Evolutionary conservation across 1,140 invertebrate species (phyloP), one percentile per base, ranked within the genome.

Genomic region (Diabrotica undecimpunctata): DNA sequence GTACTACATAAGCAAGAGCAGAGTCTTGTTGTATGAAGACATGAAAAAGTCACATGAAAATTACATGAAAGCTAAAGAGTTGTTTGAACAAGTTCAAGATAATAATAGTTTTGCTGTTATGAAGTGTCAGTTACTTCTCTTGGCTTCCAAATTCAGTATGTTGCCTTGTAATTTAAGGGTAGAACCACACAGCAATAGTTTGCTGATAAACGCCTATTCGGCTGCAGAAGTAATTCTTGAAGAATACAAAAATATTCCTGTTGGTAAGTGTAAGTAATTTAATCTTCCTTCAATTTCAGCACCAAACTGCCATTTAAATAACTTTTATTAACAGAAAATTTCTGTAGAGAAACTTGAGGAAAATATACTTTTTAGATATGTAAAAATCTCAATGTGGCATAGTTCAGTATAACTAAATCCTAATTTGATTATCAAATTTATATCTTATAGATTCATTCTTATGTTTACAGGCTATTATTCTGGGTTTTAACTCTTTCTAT

Each of bases 1-100:
- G 5, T 62, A 62, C 41, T 62, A 62, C 12, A 54, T 62, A n/a
- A 52, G 52, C 13, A 62, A 62, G 39, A 54, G 51, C 36, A 62
- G 54, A 54, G 25, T 11, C 37, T 41, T 62, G 13, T 54, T 62
- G 10, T 37, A 39, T 25, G 0, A 53, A 0, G 61, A 62, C 25
- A 12, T 12, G 8, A 12, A 54, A 7, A 35, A 62, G 8, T 36
- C 61, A 3, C 25, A 62, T 36, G 54, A 25, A 36, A 25, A 25
- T 13, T 62, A 54, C 38, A 7, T 39, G 14, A 41, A 13, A 13
- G 51, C 52, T 9, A 38, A 11, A n/a, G 12, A 62, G 7, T 14
- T 62, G 52, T 53, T 54, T 10, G 25, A 14, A 7, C 35, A 25
- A 39, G 35, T 46, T 46, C 13, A 62, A 38, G 52, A 54, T 8